These are phyloP conservation scores for Pachypanchax playfairii DNA, from an alignment of 2,113 vertebrate genomes.

Conservation along the genomic window DNA sequence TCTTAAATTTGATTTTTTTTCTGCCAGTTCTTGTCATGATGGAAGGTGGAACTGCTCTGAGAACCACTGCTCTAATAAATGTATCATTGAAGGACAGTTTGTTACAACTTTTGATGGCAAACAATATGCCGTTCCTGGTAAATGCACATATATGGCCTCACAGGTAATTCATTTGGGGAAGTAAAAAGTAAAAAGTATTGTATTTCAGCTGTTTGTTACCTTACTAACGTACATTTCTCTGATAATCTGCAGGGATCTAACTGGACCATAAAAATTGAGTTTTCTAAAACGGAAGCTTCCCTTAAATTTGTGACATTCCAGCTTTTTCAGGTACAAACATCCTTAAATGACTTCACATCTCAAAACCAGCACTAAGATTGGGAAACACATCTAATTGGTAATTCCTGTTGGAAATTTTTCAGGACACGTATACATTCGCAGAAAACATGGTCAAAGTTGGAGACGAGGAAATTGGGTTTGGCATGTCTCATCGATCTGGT, in stretches of 20 bases:
- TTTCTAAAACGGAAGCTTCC: constrained; percentile 19
- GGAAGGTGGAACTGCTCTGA: constrained; percentile 71
- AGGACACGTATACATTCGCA: constrained; percentile 71
- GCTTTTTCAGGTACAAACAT: constrained; percentile 60
- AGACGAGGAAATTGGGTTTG: constrained; percentile 50
- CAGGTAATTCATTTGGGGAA: constrained; percentile 50
- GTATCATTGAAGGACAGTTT: constrained; percentile 71
- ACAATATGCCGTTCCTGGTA: constrained; percentile 63
- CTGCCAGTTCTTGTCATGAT: constrained; percentile 56
- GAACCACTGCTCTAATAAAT: constrained; percentile 49
- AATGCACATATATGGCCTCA: constrained; percentile 71
- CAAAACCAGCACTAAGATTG: not conserved
- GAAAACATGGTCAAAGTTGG: constrained; percentile 44
- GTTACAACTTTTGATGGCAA: constrained; percentile 79
- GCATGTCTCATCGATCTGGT: constrained; percentile 73
- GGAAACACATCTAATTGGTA: not conserved
- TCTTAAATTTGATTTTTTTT: not conserved
- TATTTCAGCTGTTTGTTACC: not conserved
- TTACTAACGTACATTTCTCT: not conserved
- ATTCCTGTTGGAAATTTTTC: constrained; percentile 2
- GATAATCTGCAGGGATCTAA: constrained; percentile 36
- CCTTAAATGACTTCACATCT: not conserved
- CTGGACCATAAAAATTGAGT: constrained; percentile 61
- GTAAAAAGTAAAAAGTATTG: not conserved
- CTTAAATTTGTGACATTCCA: constrained; percentile 45